Base-by-base conservation (phyloP, 2,797 vertebrate species). In the Microcaecilia unicolor region DNA sequence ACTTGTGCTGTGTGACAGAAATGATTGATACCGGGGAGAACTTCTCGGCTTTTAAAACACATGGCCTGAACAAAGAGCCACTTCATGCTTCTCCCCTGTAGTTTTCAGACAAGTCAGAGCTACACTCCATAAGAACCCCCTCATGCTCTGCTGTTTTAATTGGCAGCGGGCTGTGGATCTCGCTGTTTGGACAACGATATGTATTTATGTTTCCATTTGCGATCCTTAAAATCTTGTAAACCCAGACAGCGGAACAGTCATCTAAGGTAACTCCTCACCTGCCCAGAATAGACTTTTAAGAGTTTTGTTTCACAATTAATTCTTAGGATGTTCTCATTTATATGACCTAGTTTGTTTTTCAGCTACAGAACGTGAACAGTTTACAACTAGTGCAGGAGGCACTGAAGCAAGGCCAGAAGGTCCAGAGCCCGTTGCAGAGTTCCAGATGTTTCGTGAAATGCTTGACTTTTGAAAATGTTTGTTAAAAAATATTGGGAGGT, bases 1-100 rank as follows among this genome's bases (percentile, higher is more conserved):
- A 52, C 64, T 76, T 77, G 78, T 78, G 64, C 58, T 58, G 58
- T 40, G 57, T 66, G 64, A 81, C 66, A 70, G 61, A 53, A 48
- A 33, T 74, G 78, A 84, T 73, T 72, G 76, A 82, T 85, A 80
- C 54, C 64, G 31, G 51, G 29, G 70, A 70, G 67, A 69, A 33
- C 65, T 70, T 59, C 60, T 74, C 78, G 59, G 57, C 71, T 78
- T 61, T 76, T 79, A 80, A 75, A 56, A 70, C 67, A 81, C 67
- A 38, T 52, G 45, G 22, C 28, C 49, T 1, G 58, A 75, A 83
- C 77, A 87, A 83, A 83, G 79, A 70, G 51, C 58, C 70, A 52
- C 69, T 84, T 86, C 62, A 76, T 72, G 44, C 31, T 3, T 25
- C 41, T 25, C 25, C 14, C 28, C 24, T 48, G 60, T 13, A n/a